phyloP scores from a whole-genome alignment of 1,140 invertebrate species.

The Drosophila ambigua region DNA sequence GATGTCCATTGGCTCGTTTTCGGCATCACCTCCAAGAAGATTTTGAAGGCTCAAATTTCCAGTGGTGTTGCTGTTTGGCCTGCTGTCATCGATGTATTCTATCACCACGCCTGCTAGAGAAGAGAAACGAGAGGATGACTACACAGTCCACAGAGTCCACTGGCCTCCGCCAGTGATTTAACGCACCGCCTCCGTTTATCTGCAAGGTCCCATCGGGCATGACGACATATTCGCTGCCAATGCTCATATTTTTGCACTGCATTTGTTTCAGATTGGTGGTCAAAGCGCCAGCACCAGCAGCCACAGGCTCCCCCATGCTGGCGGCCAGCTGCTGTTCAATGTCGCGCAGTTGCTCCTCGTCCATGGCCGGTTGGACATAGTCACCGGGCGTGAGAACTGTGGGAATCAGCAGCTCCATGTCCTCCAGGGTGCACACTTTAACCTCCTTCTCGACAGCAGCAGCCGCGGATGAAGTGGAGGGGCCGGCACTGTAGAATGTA shows the following conservation, averaged over 20 bases:
- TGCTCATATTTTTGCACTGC: constrained; percentile 54
- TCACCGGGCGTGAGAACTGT: constrained; percentile 64
- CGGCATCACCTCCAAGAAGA: constrained; percentile 33
- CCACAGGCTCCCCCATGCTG: constrained; percentile 28
- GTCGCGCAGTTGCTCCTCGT: constrained; percentile 53
- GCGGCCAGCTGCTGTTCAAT: constrained; percentile 53
- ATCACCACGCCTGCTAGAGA: constrained; percentile 55
- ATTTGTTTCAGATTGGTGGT: constrained; percentile 24
- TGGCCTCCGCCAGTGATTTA: background rate
- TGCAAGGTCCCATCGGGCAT: constrained; percentile 73
- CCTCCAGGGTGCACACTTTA: constrained; percentile 64
- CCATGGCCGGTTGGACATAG: constrained; percentile 50
- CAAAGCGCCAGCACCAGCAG: constrained; percentile 2
- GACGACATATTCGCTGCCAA: constrained; percentile 73
- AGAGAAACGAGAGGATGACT: background rate
- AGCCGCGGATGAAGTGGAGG: background rate
- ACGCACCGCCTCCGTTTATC: constrained; percentile 61
- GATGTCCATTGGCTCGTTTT: constrained; percentile 46
- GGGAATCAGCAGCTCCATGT: constrained; percentile 66
- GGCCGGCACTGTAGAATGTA: too few relatives aligned
- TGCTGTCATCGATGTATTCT: constrained; percentile 70
- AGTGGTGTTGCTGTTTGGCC: background rate
- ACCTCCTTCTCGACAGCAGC: constrained; percentile 10
- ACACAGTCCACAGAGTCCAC: too few relatives aligned
- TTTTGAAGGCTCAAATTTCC: constrained; percentile 50